Conservation (phyloP, 2,888 invertebrate species). For the Rapana venosa region DNA sequence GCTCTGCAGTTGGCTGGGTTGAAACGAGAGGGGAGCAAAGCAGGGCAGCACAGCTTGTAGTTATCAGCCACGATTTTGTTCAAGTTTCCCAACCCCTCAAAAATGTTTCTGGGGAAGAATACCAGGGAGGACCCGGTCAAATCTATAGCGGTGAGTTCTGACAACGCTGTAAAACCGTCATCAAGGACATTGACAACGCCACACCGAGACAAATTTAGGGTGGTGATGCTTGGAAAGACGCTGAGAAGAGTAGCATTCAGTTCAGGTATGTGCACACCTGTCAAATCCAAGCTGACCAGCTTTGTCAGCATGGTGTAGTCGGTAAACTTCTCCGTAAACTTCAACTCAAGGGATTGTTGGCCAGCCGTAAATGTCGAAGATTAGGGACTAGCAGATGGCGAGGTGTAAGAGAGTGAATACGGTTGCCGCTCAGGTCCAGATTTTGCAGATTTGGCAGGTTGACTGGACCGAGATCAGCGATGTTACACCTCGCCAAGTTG, state of each 20-base stretch:
- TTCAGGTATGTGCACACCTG: not conserved
- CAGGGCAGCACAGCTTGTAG: constrained; percentile 29
- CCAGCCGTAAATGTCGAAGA: not conserved
- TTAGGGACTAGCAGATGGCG: not conserved
- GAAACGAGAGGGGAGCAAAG: not conserved
- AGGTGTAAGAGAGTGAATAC: not conserved
- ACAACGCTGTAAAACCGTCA: constrained; percentile 21
- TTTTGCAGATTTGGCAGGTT: not conserved
- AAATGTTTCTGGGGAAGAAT: not conserved
- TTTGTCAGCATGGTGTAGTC: not conserved
- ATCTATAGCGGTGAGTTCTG: constrained; percentile 28
- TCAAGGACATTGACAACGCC: not conserved
- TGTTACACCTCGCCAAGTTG: not conserved
- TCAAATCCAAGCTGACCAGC: not conserved
- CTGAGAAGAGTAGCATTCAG: constrained; percentile 71
- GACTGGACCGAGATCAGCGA: not conserved
- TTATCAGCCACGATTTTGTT: constrained; percentile 1
- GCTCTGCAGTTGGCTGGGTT: constrained; percentile 38
- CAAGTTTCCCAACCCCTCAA: not conserved
- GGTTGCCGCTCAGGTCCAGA: constrained; percentile 26
- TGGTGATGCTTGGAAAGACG: constrained; percentile 79
- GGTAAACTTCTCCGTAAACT: not conserved
- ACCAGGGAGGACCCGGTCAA: constrained; percentile 2
- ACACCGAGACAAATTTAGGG: constrained; percentile 21
- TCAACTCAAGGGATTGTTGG: not conserved